Base-by-base conservation (phyloP, 2,888 invertebrate species). In the Schizaphis graminum region DNA sequence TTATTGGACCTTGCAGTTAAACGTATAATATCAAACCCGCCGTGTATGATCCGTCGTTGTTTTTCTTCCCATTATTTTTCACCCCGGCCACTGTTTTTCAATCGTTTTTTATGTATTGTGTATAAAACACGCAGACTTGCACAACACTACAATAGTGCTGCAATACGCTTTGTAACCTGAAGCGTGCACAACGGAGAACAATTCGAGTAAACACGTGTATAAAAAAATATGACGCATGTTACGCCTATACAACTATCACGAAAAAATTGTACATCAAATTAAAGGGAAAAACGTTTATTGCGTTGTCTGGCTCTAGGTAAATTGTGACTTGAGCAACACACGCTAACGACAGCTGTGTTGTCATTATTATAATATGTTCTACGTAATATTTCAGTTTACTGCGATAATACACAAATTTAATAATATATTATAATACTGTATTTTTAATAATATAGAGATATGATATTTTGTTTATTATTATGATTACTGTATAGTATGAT, bases 1-100 rank as follows among this genome's bases (percentile, higher is more conserved):
- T 85, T 85, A 85, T 85, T 85, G 44, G 26, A 41, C 44, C 28
- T 41, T 11, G 44, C 26, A 11, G 44, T 44, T 67, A 67, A 67
- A 67, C 67, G 67, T 67, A 44, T 44, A 44, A 0, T 1, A 28
- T 28, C n/a, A n/a, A 10, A 61, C n/a, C 13, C 67, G 5, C 13
- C 67, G 5, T 67, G n/a, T n/a, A 16, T 11, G n/a, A n/a, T 67
- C n/a, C n/a, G 67, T 67, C n/a, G n/a, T n/a, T n/a, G n/a, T 67
- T n/a, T 67, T 67, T 67, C 67, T 67, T 67, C 26, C n/a, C n/a
- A n/a, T n/a, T 67, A 16, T 28, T n/a, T 67, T 28, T 67, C n/a
- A 67, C 67, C 67, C 67, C 67, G 16, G 67, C n/a, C 67, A 67
- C 67, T 67, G 67, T 67, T n/a, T 67, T 67, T n/a, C n/a, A 67